Conservation (phyloP, 2,797 vertebrate species). For the Lophius americanus region DNA sequence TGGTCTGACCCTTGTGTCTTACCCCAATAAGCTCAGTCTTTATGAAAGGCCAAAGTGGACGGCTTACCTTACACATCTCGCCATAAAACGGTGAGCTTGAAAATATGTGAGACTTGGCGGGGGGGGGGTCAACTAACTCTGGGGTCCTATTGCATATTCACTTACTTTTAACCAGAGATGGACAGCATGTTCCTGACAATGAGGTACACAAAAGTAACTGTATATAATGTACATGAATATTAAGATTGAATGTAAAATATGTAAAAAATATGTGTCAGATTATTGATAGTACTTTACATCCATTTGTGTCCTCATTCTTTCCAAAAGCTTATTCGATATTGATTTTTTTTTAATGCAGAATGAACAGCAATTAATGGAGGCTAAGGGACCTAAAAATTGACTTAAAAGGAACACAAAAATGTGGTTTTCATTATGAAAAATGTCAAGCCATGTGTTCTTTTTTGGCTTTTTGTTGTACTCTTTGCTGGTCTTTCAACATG, state of each 20-base stretch:
- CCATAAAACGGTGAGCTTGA: constrained; percentile 82
- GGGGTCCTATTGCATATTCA: constrained; percentile 73
- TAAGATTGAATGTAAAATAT: too few relatives aligned
- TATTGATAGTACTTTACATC: too few relatives aligned
- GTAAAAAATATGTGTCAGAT: too few relatives aligned
- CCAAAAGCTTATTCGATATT: neutral
- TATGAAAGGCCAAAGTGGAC: constrained; percentile 65
- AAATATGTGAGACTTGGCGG: constrained; percentile 78
- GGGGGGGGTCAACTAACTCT: constrained; percentile 63
- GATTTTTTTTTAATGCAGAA: too few relatives aligned
- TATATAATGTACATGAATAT: too few relatives aligned
- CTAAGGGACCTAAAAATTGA: neutral
- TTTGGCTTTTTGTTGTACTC: neutral
- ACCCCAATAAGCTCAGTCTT: constrained; percentile 76
- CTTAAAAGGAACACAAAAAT: neutral
- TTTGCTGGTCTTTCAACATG: constrained; percentile 1
- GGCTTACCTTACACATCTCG: constrained; percentile 78
- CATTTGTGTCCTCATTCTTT: too few relatives aligned
- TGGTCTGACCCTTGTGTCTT: constrained; percentile 56
- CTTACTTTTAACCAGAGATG: constrained; percentile 63
- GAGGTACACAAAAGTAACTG: constrained; percentile 8
- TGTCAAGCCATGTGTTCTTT: neutral
- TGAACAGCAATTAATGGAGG: neutral
- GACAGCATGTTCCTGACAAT: constrained; percentile 71
- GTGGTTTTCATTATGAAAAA: too few relatives aligned